Evolutionary conservation across 2,888 invertebrate species (phyloP).

Genomic region (Platynereis dumerilii): DNA sequence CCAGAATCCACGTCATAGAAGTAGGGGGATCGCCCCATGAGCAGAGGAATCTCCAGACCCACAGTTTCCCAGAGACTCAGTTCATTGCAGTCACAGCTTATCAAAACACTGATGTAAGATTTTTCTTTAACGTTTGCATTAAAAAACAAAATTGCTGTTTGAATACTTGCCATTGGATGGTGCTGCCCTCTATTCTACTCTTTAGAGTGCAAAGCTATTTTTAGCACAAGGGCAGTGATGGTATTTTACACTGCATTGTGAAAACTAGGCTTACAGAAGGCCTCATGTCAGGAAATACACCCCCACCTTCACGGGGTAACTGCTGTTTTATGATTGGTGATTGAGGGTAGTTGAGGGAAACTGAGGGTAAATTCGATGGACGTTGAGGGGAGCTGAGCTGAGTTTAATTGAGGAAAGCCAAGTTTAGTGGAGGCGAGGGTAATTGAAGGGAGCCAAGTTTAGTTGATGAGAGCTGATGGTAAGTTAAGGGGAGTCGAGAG

Average conservation of each 20-base stretch:
- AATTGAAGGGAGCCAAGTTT: no score
- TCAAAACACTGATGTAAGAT: constrained; percentile 61
- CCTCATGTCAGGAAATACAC: neutral
- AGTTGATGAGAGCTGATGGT: no score
- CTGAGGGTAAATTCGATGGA: no score
- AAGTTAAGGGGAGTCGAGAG: no score
- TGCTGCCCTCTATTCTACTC: neutral
- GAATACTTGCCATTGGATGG: neutral
- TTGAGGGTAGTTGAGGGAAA: no score
- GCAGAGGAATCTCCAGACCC: constrained; percentile 49
- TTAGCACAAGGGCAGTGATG: no score
- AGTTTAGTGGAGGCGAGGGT: no score
- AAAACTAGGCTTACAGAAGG: neutral
- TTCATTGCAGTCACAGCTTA: constrained; percentile 62
- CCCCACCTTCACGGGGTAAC: no score
- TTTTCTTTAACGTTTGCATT: neutral
- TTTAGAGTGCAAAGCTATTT: no score
- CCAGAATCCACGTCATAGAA: constrained; percentile 57
- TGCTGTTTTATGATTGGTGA: no score
- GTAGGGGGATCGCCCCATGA: constrained; percentile 47
- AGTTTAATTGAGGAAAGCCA: no score
- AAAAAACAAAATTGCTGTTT: neutral
- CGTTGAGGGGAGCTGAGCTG: no score
- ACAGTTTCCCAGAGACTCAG: constrained; percentile 60
- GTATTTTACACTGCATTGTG: neutral